These are phyloP conservation scores for Dryococelus australis DNA, from an alignment of 2,888 invertebrate genomes.

Conservation along the genomic window DNA sequence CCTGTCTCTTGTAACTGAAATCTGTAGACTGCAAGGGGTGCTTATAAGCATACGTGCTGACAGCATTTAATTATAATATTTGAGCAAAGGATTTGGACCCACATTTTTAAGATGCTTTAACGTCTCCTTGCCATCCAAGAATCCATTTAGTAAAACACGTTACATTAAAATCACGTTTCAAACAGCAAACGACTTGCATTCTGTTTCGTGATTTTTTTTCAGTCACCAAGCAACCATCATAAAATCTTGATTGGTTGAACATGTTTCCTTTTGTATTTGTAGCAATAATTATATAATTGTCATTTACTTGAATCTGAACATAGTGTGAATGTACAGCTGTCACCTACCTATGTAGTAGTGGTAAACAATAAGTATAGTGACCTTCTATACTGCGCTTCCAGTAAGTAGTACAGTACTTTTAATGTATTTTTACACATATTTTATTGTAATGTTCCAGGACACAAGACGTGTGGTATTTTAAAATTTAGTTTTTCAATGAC, in stretches of 20 bases:
- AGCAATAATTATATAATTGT: neutral
- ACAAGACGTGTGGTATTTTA: neutral
- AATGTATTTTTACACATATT: conserved; percentile 4
- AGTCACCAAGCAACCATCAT: too few species aligned
- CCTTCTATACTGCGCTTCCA: conserved; percentile 16
- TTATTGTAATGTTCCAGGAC: conserved; percentile 8
- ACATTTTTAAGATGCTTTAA: too few species aligned
- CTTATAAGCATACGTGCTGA: too few species aligned
- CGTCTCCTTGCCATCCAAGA: too few species aligned
- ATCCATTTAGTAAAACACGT: too few species aligned
- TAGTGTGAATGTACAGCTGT: neutral
- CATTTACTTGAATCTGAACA: neutral
- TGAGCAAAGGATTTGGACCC: too few species aligned
- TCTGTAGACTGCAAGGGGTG: too few species aligned
- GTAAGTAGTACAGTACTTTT: neutral
- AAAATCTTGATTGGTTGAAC: neutral
- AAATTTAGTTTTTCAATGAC: conserved; percentile 8
- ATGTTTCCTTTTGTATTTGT: neutral
- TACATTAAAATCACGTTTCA: too few species aligned
- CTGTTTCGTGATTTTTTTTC: too few species aligned
- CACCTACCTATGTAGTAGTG: conserved; percentile 9
- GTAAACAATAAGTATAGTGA: conserved; percentile 6
- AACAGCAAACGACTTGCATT: too few species aligned
- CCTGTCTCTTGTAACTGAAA: too few species aligned
- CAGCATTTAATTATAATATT: too few species aligned